A percentile compares a stretch with the other conserved stretches of the same genome.
These are phyloP conservation scores for Rousettus madagascariensis DNA, from an alignment of 2,797 vertebrate genomes.

Conservation along the genomic window DNA sequence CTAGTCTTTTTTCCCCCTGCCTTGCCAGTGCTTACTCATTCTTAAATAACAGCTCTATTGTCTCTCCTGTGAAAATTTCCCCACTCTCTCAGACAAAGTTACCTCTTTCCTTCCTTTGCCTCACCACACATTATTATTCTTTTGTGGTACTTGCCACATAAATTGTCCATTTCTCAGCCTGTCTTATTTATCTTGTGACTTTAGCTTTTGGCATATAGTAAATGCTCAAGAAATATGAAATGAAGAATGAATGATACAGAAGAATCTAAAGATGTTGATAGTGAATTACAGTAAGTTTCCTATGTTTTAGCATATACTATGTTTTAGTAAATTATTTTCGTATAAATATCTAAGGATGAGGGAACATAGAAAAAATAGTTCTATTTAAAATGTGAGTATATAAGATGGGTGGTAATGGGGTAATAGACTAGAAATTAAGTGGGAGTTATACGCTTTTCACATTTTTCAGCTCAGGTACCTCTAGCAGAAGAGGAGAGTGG, in stretches of 20 bases:
- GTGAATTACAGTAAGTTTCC: slow-evolving; percentile 4
- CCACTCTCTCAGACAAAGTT: neutral
- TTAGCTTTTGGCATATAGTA: neutral
- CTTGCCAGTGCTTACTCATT: neutral
- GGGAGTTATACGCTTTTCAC: neutral
- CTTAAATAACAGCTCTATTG: neutral
- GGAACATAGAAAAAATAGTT: neutral
- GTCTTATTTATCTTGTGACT: neutral
- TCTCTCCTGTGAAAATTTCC: neutral
- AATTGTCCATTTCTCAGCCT: neutral
- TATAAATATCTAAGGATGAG: neutral
- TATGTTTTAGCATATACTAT: neutral
- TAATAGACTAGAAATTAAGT: neutral
- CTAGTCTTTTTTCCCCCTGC: neutral
- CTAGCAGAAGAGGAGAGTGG: neutral
- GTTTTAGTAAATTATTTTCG: slow-evolving; percentile 43
- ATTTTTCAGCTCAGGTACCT: neutral
- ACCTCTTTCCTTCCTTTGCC: neutral
- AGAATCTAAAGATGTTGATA: slow-evolving; percentile 25
- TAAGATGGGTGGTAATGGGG: neutral
- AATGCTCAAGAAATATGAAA: slow-evolving; percentile 11
- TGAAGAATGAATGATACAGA: neutral
- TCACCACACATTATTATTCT: neutral
- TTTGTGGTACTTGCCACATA: neutral
- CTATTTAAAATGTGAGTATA: slow-evolving; percentile 24